Evolutionary conservation across 1,140 invertebrate species (phyloP), one percentile per base, ranked within the genome.

Genomic region (Zaprionus ghesquierei): DNA sequence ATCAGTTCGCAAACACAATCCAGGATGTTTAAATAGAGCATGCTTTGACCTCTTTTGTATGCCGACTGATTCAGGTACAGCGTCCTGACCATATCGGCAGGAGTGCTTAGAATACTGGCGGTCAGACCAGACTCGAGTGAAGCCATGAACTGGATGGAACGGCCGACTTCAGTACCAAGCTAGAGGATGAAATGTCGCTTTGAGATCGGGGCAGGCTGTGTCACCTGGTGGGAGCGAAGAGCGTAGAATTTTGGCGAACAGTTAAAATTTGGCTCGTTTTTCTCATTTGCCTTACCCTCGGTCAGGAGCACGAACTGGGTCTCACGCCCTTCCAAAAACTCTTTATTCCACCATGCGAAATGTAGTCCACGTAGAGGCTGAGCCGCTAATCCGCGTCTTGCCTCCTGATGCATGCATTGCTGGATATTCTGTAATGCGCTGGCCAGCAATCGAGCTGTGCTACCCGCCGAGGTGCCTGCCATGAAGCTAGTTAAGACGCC

Each of bases 361-460:
- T 44, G 12, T 20, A 22, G 2, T 63, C 25, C n/a, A 13, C 61
- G 31, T 25, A 13, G 6, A 0, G 59, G 50, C 29, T 46, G 38
- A n/a, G 38, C 51, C 5, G 41, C 35, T 1, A 53, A 22, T 18
- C 68, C 59, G 1, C 68, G 58, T 15, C 35, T 23, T 5, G 35
- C 58, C 20, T 70, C 68, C 22, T 38, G 12, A 50, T 51, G 59
- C 58, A 55, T 55, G 1, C 58, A 59, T 20, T 56, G 25, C 20
- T 70, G 61, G 5, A 63, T 29, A 8, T 46, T 63, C 12, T 70
- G 59, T n/a, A 70, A 25, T 5, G 68, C 59, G 38, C n/a, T 63
- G n/a, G 38, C 46, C 13, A 70, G n/a, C 3, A 51, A 13, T 20
- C 63, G 59, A 3, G 68, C 68, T 25, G 13, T 12, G 4, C 33